phyloP scores from a whole-genome alignment of 2,797 vertebrate genomes.

The Pantherophis alleghaniensis region DNA sequence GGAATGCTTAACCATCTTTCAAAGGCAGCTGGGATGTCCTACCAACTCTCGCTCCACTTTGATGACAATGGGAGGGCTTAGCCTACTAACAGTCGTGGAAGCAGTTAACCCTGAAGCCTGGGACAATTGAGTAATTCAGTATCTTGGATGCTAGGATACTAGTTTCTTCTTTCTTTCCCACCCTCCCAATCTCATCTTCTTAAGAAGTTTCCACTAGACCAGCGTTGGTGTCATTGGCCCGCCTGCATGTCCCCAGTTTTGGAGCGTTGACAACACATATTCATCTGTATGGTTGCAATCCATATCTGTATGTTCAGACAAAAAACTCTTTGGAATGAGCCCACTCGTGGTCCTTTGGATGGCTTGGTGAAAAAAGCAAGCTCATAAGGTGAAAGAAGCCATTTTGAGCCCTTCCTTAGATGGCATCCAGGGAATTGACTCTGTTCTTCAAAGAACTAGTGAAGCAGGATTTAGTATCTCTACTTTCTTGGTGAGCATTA shows the following conservation, averaged over 20 bases:
- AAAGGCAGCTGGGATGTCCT: background rate
- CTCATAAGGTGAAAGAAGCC: background rate
- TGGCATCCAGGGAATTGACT: no score
- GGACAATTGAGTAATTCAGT: background rate
- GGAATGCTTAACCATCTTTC: background rate
- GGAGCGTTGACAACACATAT: background rate
- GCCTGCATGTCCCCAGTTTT: background rate
- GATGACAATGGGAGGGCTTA: background rate
- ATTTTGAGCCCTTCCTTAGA: background rate
- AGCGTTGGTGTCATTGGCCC: no score
- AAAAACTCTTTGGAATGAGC: background rate
- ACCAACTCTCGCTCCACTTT: background rate
- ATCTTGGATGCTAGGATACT: background rate
- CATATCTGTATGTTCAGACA: background rate
- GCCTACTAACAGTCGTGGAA: no score
- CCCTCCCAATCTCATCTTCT: background rate
- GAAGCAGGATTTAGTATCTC: background rate
- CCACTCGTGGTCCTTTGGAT: background rate
- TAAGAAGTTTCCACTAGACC: background rate
- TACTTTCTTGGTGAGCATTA: background rate
- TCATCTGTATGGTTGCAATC: background rate
- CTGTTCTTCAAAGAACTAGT: background rate
- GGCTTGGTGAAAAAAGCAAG: background rate
- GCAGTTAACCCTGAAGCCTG: background rate
- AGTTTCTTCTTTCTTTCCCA: background rate